Conservation (phyloP, 2,113 vertebrate genomes). For the Cryptomyrus ogoouensis region DNA sequence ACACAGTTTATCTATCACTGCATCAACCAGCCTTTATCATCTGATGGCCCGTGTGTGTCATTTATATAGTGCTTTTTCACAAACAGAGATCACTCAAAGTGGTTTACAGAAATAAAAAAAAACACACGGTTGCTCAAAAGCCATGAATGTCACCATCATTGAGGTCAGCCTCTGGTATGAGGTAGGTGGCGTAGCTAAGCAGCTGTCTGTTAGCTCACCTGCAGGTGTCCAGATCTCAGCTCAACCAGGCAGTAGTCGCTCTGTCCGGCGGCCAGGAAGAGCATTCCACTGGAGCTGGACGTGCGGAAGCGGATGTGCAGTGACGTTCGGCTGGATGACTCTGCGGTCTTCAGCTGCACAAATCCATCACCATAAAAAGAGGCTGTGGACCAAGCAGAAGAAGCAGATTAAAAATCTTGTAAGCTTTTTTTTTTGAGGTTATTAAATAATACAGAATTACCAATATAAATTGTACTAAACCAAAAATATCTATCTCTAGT, state of each 20-base stretch:
- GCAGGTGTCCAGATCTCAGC: constrained; percentile 65
- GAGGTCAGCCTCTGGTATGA: neutral
- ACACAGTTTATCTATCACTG: neutral
- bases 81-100: neutral
- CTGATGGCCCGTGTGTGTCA: neutral
- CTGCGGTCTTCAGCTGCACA: constrained; percentile 64
- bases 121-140: neutral
- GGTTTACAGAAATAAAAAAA: neutral
- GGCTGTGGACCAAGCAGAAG: constrained; percentile 41
- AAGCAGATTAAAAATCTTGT: neutral
- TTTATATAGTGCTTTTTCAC: neutral
- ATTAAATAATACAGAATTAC: neutral
- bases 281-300: constrained; percentile 68
- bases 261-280: constrained; percentile 78
- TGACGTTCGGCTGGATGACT: constrained; percentile 59
- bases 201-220: constrained; percentile 45
- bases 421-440: neutral
- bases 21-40: neutral
- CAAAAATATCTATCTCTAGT: neutral
- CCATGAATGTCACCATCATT: neutral
- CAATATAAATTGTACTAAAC: neutral
- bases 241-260: constrained; percentile 69
- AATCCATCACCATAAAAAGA: constrained; percentile 75
- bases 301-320: constrained; percentile 75
- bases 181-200: too few species aligned